These are phyloP conservation scores for Trachemys scripta DNA, from an alignment of 2,113 vertebrate genomes.

Conservation along the genomic window DNA sequence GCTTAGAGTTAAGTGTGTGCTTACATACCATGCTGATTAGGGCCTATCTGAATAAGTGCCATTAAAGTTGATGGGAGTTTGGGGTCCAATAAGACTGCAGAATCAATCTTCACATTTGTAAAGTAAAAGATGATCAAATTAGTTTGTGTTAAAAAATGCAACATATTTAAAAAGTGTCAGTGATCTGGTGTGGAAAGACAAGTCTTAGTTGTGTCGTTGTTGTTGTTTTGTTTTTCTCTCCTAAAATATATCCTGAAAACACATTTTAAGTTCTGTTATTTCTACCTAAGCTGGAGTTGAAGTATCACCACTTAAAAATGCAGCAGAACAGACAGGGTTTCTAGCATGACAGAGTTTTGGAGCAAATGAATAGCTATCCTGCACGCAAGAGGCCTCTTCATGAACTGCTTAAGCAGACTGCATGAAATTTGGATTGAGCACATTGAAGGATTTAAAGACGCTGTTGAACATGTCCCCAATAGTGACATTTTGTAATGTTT, in stretches of 20 bases:
- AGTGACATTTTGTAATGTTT: neutral
- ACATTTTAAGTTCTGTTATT: neutral
- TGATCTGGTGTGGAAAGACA: neutral
- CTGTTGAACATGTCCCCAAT: neutral
- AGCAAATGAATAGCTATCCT: neutral
- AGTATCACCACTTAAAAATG: neutral
- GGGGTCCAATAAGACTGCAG: neutral
- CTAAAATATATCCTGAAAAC: too few species aligned
- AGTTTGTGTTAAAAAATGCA: neutral
- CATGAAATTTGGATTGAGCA: neutral
- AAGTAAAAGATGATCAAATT: neutral
- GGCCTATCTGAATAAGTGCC: neutral
- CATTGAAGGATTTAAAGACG: neutral
- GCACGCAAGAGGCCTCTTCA: neutral
- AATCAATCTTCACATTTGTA: neutral
- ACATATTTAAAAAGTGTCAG: neutral
- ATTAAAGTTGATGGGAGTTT: neutral
- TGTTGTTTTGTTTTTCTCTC: neutral
- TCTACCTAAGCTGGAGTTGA: neutral
- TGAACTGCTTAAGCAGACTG: neutral
- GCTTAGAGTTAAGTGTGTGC: neutral
- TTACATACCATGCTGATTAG: neutral
- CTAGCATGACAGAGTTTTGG: neutral
- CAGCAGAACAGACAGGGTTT: neutral
- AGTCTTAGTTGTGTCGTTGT: neutral